A percentile compares a stretch with the other conserved stretches of the same genome.
Evolutionary conservation across 1,140 invertebrate genomes (phyloP).

Genomic region (Leptinotarsa lineolata): DNA sequence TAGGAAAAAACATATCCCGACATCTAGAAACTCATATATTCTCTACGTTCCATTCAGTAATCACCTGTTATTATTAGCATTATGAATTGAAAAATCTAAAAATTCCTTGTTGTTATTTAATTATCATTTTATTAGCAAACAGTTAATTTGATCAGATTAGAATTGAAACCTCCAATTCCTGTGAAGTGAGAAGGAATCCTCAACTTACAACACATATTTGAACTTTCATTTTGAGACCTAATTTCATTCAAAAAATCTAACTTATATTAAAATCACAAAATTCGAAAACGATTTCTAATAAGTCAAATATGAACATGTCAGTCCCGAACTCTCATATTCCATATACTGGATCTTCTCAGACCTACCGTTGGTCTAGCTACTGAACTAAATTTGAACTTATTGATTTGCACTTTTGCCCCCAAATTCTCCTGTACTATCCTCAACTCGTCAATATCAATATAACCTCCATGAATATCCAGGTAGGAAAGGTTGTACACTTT

Average conservation of each 20-base stretch:
- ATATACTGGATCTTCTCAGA: slow-evolving; percentile 81
- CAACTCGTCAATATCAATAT: slow-evolving; percentile 48
- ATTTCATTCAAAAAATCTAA: background rate
- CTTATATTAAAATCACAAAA: slow-evolving; percentile 22
- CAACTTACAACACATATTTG: background rate
- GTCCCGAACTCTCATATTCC: slow-evolving; percentile 83
- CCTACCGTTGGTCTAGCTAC: slow-evolving; percentile 88
- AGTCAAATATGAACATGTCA: slow-evolving; percentile 51
- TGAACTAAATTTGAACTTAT: slow-evolving; percentile 75
- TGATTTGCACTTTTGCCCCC: slow-evolving; percentile 63
- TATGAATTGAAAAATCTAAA: no score
- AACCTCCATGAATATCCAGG: slow-evolving; percentile 54
- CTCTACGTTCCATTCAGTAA: no score
- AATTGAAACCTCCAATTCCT: no score
- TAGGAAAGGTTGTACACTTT: slow-evolving; percentile 47
- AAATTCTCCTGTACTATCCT: slow-evolving; percentile 49
- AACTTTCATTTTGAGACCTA: slow-evolving; percentile 13
- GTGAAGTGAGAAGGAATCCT: no score
- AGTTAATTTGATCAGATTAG: no score
- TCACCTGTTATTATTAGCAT: no score
- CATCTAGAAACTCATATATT: no score
- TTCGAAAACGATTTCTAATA: slow-evolving; percentile 7
- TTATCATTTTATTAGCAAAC: no score
- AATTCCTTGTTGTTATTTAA: no score
- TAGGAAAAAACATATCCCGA: no score